phyloP scores from a whole-genome alignment of 1,140 invertebrate species.

The Tetranychus urticae region DNA sequence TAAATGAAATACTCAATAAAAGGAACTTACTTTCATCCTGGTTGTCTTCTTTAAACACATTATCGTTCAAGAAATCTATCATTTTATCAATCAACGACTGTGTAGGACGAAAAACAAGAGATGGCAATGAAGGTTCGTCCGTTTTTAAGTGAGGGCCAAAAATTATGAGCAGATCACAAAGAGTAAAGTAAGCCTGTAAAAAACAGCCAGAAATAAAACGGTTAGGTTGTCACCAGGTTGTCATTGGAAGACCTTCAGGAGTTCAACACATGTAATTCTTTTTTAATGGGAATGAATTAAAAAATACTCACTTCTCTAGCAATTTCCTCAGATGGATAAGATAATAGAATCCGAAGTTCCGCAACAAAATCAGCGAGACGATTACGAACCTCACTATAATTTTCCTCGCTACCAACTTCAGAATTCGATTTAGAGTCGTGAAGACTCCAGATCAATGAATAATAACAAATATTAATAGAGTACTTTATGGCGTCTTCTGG shows the following conservation, averaged over 20 bases:
- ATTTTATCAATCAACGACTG: conserved; percentile 50
- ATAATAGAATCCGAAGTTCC: conserved; percentile 37
- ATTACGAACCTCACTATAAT: conserved; percentile 28
- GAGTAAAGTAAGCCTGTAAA: conserved; percentile 58
- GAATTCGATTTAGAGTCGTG: conserved; percentile 35
- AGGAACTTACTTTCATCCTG: no score
- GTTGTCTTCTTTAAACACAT: no score
- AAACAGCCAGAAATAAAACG: conserved; percentile 5
- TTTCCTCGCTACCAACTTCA: conserved; percentile 29
- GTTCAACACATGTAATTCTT: no score
- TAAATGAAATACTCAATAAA: no score
- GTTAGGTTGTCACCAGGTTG: no score
- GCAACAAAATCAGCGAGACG: conserved; percentile 46
- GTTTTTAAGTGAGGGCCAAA: conserved; percentile 63
- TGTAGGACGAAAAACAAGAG: conserved; percentile 59
- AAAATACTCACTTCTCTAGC: conserved; percentile 27
- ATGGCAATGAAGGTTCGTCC: conserved; percentile 29
- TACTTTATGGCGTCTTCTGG: conserved; percentile 52
- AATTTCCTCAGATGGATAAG: conserved; percentile 25
- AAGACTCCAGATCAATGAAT: conserved; percentile 67
- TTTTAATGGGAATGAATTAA: no score
- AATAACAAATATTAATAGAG: conserved; percentile 63
- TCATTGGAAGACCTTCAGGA: no score
- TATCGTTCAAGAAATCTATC: background rate
- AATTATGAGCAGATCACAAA: conserved; percentile 83